Conservation (phyloP, 1,140 invertebrate genomes). For the Caenorhabditis inopinata region DNA sequence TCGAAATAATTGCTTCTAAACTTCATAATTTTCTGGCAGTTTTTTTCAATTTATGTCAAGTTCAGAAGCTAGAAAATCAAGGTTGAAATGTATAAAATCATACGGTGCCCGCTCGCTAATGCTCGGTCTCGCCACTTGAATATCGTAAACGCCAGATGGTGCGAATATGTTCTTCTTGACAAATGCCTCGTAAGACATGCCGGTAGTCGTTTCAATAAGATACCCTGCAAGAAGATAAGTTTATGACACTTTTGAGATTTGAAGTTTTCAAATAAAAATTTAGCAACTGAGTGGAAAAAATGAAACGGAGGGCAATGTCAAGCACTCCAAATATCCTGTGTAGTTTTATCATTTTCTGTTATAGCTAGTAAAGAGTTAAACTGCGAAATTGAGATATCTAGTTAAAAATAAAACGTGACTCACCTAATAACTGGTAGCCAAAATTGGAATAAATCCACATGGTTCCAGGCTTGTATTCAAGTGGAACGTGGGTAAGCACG, state of each 20-base stretch:
- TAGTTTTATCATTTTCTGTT: too few relatives aligned
- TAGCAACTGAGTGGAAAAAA: neutral
- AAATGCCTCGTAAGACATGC: conserved; percentile 60
- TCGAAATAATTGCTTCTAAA: neutral
- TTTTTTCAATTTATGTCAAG: too few relatives aligned
- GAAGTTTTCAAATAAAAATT: neutral
- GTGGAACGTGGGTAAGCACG: conserved; percentile 56
- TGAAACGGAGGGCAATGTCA: too few relatives aligned
- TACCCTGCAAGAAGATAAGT: conserved; percentile 35
- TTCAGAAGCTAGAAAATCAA: neutral
- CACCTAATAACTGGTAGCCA: conserved; percentile 63
- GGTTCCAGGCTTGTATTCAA: conserved; percentile 55
- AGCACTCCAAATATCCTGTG: too few relatives aligned
- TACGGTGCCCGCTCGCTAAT: conserved; percentile 61
- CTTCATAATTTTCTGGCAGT: too few relatives aligned
- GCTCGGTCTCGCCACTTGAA: conserved; percentile 59
- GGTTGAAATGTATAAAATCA: conserved; percentile 9
- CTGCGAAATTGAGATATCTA: too few relatives aligned
- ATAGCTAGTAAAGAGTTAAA: too few relatives aligned
- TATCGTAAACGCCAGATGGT: conserved; percentile 57
- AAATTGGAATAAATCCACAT: conserved; percentile 66
- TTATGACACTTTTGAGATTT: neutral
- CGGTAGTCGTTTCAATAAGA: conserved; percentile 60
- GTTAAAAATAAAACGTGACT: too few relatives aligned
- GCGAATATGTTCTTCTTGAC: conserved; percentile 63